These are phyloP conservation scores for Lasioglossum zephyrum DNA, from an alignment of 2,888 invertebrate species.

Conservation along the genomic window DNA sequence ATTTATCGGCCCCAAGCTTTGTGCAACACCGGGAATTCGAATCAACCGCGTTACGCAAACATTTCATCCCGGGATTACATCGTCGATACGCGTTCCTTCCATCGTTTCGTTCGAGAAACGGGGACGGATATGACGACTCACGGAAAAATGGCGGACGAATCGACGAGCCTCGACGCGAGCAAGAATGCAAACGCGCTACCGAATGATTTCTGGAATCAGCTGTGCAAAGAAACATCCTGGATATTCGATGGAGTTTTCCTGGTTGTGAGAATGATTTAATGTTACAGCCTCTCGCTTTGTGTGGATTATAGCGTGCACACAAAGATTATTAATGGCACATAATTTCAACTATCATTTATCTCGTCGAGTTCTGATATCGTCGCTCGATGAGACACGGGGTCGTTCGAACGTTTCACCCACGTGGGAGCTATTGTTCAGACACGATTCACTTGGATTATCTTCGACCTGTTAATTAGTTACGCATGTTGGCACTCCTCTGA, in stretches of 20 bases:
- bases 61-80: constrained; percentile 23
- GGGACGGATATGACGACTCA: not conserved
- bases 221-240: not conserved
- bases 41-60: constrained; percentile 24
- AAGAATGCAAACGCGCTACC: not conserved
- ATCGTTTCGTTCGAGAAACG: not conserved
- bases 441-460: constrained; percentile 51
- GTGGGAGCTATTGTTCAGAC: constrained; percentile 48
- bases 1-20: constrained; percentile 18
- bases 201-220: not conserved
- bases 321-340: not conserved
- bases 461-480: constrained; percentile 54
- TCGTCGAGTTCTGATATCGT: constrained; percentile 26
- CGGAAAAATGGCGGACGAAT: constrained; percentile 1
- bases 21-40: constrained; percentile 17
- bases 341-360: not conserved
- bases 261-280: not conserved
- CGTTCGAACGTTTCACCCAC: constrained; percentile 15
- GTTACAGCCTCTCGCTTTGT: not conserved
- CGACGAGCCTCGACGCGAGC: not conserved
- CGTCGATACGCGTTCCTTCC: constrained; percentile 22
- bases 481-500: constrained; percentile 37
- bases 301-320: not conserved
- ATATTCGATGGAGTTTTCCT: not conserved
- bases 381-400: not conserved